Evolutionary conservation across 2,888 invertebrate genomes (phyloP), one percentile per base, ranked within the genome.

Genomic region (Catonia carolina): DNA sequence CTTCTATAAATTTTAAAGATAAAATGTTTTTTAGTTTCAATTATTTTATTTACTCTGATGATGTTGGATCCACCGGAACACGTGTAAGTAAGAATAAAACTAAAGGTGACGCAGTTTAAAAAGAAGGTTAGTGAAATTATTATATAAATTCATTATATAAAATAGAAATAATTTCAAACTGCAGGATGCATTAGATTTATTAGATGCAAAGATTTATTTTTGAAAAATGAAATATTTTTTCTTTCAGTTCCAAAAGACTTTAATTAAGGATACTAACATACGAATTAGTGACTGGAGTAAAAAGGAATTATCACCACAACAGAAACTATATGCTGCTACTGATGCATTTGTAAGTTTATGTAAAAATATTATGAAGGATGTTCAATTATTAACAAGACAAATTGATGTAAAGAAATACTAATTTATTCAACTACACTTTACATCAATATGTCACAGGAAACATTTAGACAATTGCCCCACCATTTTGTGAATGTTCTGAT

Each of bases 341-440:
- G 83, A 84, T 72, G 81, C 82, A 64, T 83, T 81, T 70, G 83
- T 83, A 70, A 73, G 78, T 70, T 36, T 31, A 37, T 48, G n/a
- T 53, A 2, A 45, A 22, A n/a, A 17, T 45, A 42, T 55, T 33
- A 33, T 8, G 10, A 33, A 8, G 10, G 33, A 8, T 10, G 7
- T 8, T 10, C 33, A 15, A 47, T 54, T 47, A 42, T 41, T 36
- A 56, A 49, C 15, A 36, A 45, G n/a, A n/a, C n/a, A n/a, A n/a
- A n/a, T n/a, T n/a, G n/a, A n/a, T n/a, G n/a, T n/a, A n/a, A n/a
- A n/a, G n/a, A n/a, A n/a, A n/a, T n/a, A n/a, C n/a, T n/a, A n/a
- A n/a, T n/a, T n/a, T n/a, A n/a, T n/a, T n/a, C n/a, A n/a, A n/a
- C n/a, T n/a, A n/a, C n/a, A n/a, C n/a, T n/a, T n/a, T n/a, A n/a